Base-by-base conservation (phyloP, 2,113 vertebrate genomes). In the Microcebus lehilahytsara region DNA sequence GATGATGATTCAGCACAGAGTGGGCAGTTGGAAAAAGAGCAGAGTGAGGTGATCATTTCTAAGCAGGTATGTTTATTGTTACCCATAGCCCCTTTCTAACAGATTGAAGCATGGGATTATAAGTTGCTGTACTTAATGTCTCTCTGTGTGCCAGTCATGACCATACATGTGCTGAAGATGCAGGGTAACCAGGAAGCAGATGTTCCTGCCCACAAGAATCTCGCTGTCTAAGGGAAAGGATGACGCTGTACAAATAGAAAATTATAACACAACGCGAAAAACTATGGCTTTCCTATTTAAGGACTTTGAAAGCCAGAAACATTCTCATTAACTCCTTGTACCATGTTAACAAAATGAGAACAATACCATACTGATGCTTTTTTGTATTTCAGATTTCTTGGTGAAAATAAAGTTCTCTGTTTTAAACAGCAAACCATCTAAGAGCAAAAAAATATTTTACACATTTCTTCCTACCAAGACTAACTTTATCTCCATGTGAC, bases 391-490 rank as follows among this genome's bases (percentile, higher is more conserved):
- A 9, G 17, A 62, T 49, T 96, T 85, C 37, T 66, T 37, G 16
- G 30, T 69, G 51, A 71, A 72, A 91, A 53, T 25, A 22, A 66
- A 94, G n/a, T 49, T 87, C 5, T 53, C 42, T 72, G 1, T 51
- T 94, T 74, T 74, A 72, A 20, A 46, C 12, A 93, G 85, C 37
- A 75, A 46, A 40, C 37, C 3, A 88, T 40, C n/a, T 40, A 58
- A 89, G 34, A 58, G 3, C 89, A 71, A 97, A 83, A 69, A 96
- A 93, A 51, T 10, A 62, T 95, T 95, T 64, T 95, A 85, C 84
- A 87, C 46, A 37, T 97, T 96, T 87, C 93, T 97, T 56, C 74
- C 92, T 97, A 97, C 96, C 51, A 74, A 96, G 79, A 96, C 42
- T 88, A 75, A 89, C 32, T 98, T 92, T 96, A 60, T 72, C 72